Conservation (phyloP, 1,140 invertebrate genomes). For the Drosophila micromelanica region DNA sequence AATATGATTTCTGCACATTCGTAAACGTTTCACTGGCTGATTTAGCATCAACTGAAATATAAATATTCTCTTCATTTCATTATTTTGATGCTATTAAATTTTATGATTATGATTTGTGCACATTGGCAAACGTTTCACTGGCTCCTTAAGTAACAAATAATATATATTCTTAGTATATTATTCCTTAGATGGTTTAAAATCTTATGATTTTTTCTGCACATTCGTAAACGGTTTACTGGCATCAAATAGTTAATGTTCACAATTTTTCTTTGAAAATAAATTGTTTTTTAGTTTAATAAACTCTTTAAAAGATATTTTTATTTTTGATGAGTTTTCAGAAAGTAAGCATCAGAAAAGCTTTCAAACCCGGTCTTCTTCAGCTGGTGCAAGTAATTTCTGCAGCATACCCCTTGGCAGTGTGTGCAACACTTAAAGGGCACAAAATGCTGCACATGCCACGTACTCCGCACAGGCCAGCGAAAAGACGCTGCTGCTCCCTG, state of each 20-base stretch:
- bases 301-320: too few species aligned
- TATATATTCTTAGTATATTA: too few species aligned
- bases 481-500: constrained; percentile 13
- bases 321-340: too few species aligned
- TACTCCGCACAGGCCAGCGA: constrained; percentile 6
- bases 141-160: background rate
- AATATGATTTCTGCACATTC: too few species aligned
- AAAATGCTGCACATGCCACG: constrained; percentile 41
- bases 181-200: too few species aligned
- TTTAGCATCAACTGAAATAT: background rate
- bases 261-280: too few species aligned
- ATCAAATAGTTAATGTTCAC: background rate
- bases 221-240: constrained; percentile 3
- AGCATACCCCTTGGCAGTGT: constrained; percentile 4
- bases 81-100: too few species aligned
- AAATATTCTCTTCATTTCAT: too few species aligned
- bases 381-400: background rate
- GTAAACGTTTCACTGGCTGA: background rate
- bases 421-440: constrained; percentile 11
- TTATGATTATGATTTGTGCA: too few species aligned
- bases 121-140: background rate
- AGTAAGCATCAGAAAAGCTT: background rate
- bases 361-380: background rate
- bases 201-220: too few species aligned
- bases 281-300: too few species aligned